These are phyloP conservation scores for Cenopis cana DNA, from an alignment of 2,888 invertebrate species.

Conservation along the genomic window DNA sequence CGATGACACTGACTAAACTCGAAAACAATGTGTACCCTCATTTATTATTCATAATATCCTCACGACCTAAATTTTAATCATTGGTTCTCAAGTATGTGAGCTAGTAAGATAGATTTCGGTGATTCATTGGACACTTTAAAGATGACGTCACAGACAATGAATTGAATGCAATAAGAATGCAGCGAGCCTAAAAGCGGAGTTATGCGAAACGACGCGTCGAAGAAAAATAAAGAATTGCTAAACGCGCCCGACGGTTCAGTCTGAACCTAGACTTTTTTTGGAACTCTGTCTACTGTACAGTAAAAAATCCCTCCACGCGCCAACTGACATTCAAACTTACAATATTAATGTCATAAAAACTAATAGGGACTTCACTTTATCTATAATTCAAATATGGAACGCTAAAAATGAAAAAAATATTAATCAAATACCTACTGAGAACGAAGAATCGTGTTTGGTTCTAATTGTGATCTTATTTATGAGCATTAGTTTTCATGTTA, in stretches of 20 bases:
- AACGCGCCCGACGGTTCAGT: neutral
- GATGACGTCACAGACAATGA: constrained; percentile 22
- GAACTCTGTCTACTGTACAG: neutral
- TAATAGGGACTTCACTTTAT: too few relatives aligned
- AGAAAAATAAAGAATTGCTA: constrained; percentile 20
- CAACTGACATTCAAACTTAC: too few relatives aligned
- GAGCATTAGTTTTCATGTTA: neutral
- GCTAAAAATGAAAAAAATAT: neutral
- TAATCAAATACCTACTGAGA: neutral
- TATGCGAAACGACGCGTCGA: constrained; percentile 29
- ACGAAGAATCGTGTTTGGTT: neutral
- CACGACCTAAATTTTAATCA: constrained; percentile 22
- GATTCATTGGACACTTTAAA: neutral
- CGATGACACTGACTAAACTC: constrained; percentile 23
- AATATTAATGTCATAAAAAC: too few relatives aligned
- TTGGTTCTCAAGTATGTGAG: neutral
- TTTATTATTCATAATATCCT: constrained; percentile 24
- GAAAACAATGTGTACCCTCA: constrained; percentile 19
- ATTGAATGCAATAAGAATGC: constrained; percentile 34
- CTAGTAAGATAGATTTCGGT: constrained; percentile 4
- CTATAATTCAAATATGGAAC: neutral
- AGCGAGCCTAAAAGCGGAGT: constrained; percentile 37
- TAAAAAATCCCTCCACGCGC: too few relatives aligned
- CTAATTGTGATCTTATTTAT: neutral
- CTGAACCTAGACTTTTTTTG: constrained; percentile 4